Conservation (phyloP, 2,797 vertebrate genomes). For the Sebastes reedi region DNA sequence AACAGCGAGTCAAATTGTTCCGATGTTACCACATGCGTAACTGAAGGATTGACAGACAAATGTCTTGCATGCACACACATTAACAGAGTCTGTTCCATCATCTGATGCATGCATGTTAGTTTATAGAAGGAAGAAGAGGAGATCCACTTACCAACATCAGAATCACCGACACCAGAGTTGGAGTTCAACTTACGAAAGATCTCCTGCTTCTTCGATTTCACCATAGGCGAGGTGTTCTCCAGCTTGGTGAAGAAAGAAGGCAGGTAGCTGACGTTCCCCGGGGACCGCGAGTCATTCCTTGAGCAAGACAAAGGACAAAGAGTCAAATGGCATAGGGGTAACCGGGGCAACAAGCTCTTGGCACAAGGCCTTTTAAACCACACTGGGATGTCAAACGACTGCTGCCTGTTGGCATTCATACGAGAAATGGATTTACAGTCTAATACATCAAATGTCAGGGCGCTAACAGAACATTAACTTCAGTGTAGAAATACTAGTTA, state of each 20-base stretch:
- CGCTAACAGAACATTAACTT: not conserved
- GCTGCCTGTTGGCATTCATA: not conserved
- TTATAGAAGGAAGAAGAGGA: conserved; percentile 32
- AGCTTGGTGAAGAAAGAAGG: conserved; percentile 99
- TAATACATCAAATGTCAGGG: not conserved
- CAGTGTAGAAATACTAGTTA: not conserved
- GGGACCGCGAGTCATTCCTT: conserved; percentile 96
- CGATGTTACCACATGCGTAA: not conserved
- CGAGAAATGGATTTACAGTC: conserved; percentile 6
- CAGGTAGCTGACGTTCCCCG: conserved; percentile 92
- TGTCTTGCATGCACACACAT: not conserved
- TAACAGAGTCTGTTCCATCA: not conserved
- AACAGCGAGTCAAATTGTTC: not conserved
- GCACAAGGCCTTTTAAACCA: not conserved
- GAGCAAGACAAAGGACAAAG: conserved; percentile 43
- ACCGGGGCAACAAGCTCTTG: not conserved
- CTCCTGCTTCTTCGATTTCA: conserved; percentile 99
- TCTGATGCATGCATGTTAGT: conserved; percentile 23
- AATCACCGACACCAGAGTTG: conserved; percentile 93
- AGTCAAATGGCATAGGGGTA: not conserved
- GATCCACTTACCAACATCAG: conserved; percentile 95
- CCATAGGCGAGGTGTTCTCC: conserved; percentile 97
- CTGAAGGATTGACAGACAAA: not conserved
- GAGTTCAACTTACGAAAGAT: conserved; percentile 99
- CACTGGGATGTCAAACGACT: conserved; percentile 2